phyloP scores from a whole-genome alignment of 1,140 invertebrate species.

The Drosophila eugracilis region DNA sequence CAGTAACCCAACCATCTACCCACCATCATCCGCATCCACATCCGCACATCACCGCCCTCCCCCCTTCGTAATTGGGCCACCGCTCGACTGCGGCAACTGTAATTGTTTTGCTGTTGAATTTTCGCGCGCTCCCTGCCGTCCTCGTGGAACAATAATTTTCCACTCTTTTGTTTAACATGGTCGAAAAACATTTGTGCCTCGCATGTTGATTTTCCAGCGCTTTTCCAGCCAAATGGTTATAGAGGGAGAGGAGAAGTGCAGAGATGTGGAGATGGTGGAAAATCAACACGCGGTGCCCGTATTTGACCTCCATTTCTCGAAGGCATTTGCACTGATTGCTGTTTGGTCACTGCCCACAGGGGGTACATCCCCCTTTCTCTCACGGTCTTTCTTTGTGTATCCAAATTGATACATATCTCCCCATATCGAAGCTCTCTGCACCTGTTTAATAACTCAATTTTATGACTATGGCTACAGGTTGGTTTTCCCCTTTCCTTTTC shows the following conservation, averaged over 20 bases:
- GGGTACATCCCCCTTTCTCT: slow-evolving; percentile 4
- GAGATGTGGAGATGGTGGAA: neutral
- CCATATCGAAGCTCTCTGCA: slow-evolving; percentile 32
- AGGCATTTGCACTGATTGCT: slow-evolving; percentile 59
- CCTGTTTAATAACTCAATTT: slow-evolving; percentile 80
- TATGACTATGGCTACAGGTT: slow-evolving; percentile 61
- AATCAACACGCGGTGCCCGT: slow-evolving; percentile 28
- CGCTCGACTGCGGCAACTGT: slow-evolving; percentile 64
- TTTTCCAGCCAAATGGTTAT: slow-evolving; percentile 24
- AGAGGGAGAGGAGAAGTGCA: neutral
- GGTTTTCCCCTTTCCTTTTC: slow-evolving; percentile 2
- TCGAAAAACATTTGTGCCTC: slow-evolving; percentile 53
- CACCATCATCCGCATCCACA: slow-evolving; percentile 3
- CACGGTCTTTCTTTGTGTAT: neutral
- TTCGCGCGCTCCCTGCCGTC: slow-evolving; percentile 31
- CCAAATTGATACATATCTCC: slow-evolving; percentile 21
- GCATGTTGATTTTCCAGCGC: slow-evolving; percentile 49
- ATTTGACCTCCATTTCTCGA: slow-evolving; percentile 66
- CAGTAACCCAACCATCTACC: neutral
- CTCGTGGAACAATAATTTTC: slow-evolving; percentile 46
- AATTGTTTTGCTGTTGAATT: slow-evolving; percentile 75
- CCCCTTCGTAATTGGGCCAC: slow-evolving; percentile 63
- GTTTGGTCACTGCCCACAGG: slow-evolving; percentile 49
- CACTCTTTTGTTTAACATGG: slow-evolving; percentile 54
- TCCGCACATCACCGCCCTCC: neutral